Percentiles rank a stretch among this genome's conserved stretches.
These are phyloP conservation scores for Drosophila dives DNA, from an alignment of 2,888 invertebrate genomes.

Conservation along the genomic window DNA sequence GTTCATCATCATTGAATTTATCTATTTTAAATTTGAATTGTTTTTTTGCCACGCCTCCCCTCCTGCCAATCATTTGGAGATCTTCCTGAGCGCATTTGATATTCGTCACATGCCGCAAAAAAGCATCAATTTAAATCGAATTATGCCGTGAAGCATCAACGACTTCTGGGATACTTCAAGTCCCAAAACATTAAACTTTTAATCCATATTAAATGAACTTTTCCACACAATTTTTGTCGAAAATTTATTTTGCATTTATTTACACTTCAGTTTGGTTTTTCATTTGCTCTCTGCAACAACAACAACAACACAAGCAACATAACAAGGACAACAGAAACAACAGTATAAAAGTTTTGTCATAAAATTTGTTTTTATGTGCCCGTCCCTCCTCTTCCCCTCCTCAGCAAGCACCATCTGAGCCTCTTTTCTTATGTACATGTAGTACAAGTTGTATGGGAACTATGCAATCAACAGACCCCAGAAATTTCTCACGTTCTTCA, in stretches of 20 bases:
- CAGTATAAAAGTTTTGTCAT: constrained; percentile 65
- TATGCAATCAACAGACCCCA: constrained; percentile 40
- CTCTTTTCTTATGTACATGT: constrained; percentile 31
- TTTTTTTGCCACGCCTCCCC: constrained; percentile 39
- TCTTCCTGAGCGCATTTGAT: constrained; percentile 23
- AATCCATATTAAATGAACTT: constrained; percentile 76
- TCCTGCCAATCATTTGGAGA: constrained; percentile 57
- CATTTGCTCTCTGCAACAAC: constrained; percentile 34
- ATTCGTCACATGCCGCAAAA: constrained; percentile 37
- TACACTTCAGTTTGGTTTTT: constrained; percentile 66
- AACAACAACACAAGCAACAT: constrained; percentile 19
- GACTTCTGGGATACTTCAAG: constrained; percentile 22
- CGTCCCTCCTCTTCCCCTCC: constrained; percentile 7
- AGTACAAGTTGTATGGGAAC: constrained; percentile 29
- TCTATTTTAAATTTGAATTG: constrained; percentile 48
- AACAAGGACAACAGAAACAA: constrained; percentile 34
- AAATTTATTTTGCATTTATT: constrained; percentile 72
- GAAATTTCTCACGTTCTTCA: constrained; percentile 68
- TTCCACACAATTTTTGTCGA: constrained; percentile 66
- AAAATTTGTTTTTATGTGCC: constrained; percentile 70
- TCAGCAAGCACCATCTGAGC: constrained; percentile 10
- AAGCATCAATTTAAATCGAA: constrained; percentile 57
- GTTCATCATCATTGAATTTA: constrained; percentile 19
- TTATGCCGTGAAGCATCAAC: constrained; percentile 41
- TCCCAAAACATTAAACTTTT: constrained; percentile 61